Percentiles rank a stretch among this genome's conserved stretches.
These are phyloP conservation scores for Sardinella longiceps DNA, from an alignment of 2,797 vertebrate species.

Conservation along the genomic window DNA sequence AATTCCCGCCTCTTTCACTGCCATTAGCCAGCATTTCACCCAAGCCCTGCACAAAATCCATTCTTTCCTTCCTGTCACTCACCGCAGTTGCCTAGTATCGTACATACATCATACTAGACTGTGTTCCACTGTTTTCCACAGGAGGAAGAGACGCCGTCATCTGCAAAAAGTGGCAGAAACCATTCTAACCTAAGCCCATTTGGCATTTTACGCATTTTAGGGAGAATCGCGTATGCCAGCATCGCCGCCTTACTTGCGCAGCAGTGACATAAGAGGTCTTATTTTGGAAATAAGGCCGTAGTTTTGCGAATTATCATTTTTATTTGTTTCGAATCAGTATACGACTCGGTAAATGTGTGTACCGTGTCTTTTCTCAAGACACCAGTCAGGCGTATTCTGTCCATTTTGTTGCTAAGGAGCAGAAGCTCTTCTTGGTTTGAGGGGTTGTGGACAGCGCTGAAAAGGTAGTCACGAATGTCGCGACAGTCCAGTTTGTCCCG, in stretches of 20 bases:
- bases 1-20: slow-evolving; percentile 40
- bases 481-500: slow-evolving; percentile 46
- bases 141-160: slow-evolving; percentile 43
- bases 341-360: slow-evolving; percentile 16
- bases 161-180: slow-evolving; percentile 38
- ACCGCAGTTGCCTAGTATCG: slow-evolving; percentile 29
- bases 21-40: slow-evolving; percentile 26
- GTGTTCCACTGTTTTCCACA: slow-evolving; percentile 41
- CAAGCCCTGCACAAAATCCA: slow-evolving; percentile 10
- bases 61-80: slow-evolving; percentile 47
- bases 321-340: slow-evolving; percentile 20
- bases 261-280: neutral
- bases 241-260: slow-evolving; percentile 14
- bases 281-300: slow-evolving; percentile 2
- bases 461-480: slow-evolving; percentile 44
- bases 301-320: neutral
- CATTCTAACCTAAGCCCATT: slow-evolving; percentile 27
- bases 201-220: slow-evolving; percentile 25
- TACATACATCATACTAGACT: slow-evolving; percentile 41
- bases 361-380: slow-evolving; percentile 16
- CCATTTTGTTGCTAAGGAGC: slow-evolving; percentile 38
- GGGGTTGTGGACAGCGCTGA: slow-evolving; percentile 33
- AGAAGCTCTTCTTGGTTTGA: slow-evolving; percentile 26
- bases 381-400: neutral
- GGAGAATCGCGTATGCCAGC: neutral